phyloP scores from a whole-genome alignment of 2,113 vertebrate genomes.

The Malurus alboscapulatus region DNA sequence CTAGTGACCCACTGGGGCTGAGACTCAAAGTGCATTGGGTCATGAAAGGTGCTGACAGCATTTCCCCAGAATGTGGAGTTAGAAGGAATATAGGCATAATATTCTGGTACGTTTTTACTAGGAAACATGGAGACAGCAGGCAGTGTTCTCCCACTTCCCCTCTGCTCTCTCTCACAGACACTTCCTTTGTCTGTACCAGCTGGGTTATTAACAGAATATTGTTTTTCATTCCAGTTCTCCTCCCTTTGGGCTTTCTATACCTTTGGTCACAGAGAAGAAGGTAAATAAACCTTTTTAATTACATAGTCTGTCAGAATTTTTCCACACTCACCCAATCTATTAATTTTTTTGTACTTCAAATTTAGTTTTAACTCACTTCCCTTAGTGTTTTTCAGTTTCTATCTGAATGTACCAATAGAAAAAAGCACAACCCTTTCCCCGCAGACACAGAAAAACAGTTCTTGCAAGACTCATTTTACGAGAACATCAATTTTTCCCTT shows the following conservation, averaged over 20 bases:
- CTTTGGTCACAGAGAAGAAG: constrained; percentile 45
- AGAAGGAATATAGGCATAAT: neutral
- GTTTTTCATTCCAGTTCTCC: constrained; percentile 32
- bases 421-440: neutral
- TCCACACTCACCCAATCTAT: constrained; percentile 29
- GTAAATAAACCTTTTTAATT: constrained; percentile 62
- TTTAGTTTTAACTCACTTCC: neutral
- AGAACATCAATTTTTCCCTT: neutral
- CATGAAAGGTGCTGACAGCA: constrained; percentile 53
- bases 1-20: neutral
- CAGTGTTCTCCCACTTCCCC: neutral
- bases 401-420: neutral
- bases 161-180: constrained; percentile 51
- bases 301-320: constrained; percentile 42
- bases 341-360: constrained; percentile 35
- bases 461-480: neutral
- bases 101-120: neutral
- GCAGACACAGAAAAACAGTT: neutral
- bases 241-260: constrained; percentile 55
- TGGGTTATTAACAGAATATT: constrained; percentile 45
- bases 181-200: constrained; percentile 59
- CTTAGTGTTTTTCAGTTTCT: neutral
- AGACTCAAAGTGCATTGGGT: neutral
- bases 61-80: neutral
- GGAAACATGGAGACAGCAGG: neutral